Base-by-base conservation (phyloP, 2,888 invertebrate species). In the Theretra japonica region DNA sequence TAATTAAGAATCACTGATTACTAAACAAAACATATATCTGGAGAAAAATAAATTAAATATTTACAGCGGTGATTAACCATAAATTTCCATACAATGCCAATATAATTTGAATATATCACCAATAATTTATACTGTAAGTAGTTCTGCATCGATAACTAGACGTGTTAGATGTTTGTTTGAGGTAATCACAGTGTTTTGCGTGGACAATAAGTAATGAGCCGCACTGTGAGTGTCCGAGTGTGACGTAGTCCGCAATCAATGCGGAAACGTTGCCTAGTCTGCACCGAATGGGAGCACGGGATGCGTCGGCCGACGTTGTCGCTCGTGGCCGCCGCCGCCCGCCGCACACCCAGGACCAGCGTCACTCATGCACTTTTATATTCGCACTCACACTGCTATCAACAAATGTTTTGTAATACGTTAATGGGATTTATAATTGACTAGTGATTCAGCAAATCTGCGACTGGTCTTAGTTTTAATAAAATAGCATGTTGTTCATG, bases 231-330 rank as follows among this genome's bases (percentile, higher is more conserved):
- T 87, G 86, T 93, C 89, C 84, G 79, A 76, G 84, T 82, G 88
- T 91, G 93, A 91, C 93, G 92, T 88, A 83, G 88, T 83, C 81
- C 82, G 84, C 85, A 84, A 88, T 89, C 93, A 93, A 94, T 94
- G 94, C 94, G 94, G 94, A 94, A 94, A 84, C 87, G 80, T 77
- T 79, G 82, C 82, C 80, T 79, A 81, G 88, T 88, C 86, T 86
- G 84, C 85, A 79, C 81, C 91, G 86, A 93, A 93, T 91, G 92
- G 83, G 93, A 89, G 86, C 89, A 85, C 91, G 90, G 87, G 93
- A 93, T 90, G 92, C 89, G 89, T 78, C 86, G 53, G 87, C 85
- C 83, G 81, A 86, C 85, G 83, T 81, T 85, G 87, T 82, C 84
- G 82, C 41, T 41, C 41, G 41, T 41, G 41, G 41, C 41, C 41